These are phyloP conservation scores for Drosophila bocki DNA, from an alignment of 1,140 invertebrate species.

Conservation along the genomic window DNA sequence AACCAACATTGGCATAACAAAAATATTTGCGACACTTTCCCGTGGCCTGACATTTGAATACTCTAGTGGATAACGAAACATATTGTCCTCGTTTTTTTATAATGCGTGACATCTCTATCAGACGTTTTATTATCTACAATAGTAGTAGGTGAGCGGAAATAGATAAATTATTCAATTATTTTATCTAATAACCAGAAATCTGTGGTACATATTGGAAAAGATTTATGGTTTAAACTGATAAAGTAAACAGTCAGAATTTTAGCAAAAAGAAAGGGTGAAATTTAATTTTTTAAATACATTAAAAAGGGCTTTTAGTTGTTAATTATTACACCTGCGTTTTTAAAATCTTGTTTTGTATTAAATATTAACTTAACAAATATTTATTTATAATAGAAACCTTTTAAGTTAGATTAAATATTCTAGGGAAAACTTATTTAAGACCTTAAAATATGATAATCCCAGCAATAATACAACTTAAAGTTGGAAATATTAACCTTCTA, in stretches of 20 bases:
- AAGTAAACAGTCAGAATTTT: neutral
- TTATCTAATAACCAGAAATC: constrained; percentile 3
- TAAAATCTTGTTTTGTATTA: neutral
- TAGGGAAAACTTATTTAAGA: too few relatives aligned
- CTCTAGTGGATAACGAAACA: constrained; percentile 13
- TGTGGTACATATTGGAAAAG: neutral
- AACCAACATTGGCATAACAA: constrained; percentile 30
- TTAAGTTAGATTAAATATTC: neutral
- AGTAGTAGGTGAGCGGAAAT: neutral
- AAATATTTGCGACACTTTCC: constrained; percentile 33
- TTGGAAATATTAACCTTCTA: too few relatives aligned
- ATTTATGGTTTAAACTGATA: neutral
- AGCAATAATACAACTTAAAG: neutral
- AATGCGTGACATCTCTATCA: neutral
- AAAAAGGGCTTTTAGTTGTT: neutral
- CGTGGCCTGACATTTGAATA: constrained; percentile 28
- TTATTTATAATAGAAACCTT: neutral
- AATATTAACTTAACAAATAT: neutral
- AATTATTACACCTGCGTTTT: neutral
- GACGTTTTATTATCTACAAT: neutral
- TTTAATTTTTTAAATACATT: neutral
- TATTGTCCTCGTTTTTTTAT: neutral
- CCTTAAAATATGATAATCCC: neutral
- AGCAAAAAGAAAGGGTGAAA: neutral
- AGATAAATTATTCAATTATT: constrained; percentile 11